phyloP scores from a whole-genome alignment of 1,140 invertebrate species.

The Megalopta genalis region DNA sequence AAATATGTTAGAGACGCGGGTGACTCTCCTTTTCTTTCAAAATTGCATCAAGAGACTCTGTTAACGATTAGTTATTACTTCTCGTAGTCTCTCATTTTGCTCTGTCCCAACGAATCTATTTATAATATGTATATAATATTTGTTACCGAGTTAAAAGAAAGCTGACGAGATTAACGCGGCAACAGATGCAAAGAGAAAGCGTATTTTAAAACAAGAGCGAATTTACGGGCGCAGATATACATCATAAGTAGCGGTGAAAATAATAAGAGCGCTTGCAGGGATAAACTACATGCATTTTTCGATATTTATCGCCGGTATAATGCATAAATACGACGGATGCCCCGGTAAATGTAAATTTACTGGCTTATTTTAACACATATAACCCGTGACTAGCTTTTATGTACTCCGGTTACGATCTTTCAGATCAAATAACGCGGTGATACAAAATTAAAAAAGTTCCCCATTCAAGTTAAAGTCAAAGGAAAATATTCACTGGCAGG shows the following conservation, averaged over 20 bases:
- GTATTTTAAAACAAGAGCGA: not conserved
- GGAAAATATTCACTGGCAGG: not conserved
- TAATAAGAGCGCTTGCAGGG: not conserved
- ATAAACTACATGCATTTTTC: not conserved
- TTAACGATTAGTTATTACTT: too few species aligned
- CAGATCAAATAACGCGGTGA: too few species aligned
- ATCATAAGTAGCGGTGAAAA: not conserved
- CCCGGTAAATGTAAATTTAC: not conserved
- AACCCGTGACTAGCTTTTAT: too few species aligned
- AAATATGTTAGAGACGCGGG: too few species aligned
- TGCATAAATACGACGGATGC: not conserved
- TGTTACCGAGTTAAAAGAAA: not conserved
- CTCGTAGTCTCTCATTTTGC: too few species aligned
- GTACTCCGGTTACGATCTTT: too few species aligned
- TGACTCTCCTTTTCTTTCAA: too few species aligned
- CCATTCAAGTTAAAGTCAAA: not conserved
- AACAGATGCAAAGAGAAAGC: not conserved
- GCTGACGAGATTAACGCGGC: not conserved
- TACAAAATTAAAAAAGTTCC: not conserved
- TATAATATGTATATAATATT: not conserved
- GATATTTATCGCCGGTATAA: not conserved
- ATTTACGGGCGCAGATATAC: not conserved
- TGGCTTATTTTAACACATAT: too few species aligned
- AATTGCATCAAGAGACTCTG: too few species aligned
- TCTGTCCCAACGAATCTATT: not conserved